Percentiles rank a stretch among this genome's conserved stretches.
Conservation (phyloP, 2,888 invertebrate species). For the Itoplectis maculator region DNA sequence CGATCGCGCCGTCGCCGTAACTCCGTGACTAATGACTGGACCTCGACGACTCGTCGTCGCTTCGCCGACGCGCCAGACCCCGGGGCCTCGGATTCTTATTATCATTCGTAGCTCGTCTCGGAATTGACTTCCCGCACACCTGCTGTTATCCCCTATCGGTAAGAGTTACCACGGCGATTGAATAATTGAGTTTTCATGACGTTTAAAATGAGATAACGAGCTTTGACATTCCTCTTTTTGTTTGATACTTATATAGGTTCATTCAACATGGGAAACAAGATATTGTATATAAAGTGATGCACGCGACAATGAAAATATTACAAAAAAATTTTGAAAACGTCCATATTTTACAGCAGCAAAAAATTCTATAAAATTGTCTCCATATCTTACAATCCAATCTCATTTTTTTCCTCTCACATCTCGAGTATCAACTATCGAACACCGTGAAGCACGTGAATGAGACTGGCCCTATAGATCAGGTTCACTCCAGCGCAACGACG, state of each 20-base stretch:
- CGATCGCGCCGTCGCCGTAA: conserved; percentile 18
- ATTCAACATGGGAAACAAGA: too few relatives aligned
- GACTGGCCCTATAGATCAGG: conserved; percentile 41
- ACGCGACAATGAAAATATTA: too few relatives aligned
- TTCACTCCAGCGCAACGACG: conserved; percentile 42
- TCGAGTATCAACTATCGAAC: conserved; percentile 10
- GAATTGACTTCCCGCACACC: conserved; percentile 49
- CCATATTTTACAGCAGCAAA: neutral
- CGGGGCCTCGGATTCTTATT: conserved; percentile 21
- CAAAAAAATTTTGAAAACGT: too few relatives aligned
- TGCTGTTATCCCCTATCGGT: conserved; percentile 21
- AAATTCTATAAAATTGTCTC: neutral
- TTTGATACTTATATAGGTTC: too few relatives aligned
- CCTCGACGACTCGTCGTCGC: conserved; percentile 50
- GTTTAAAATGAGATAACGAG: neutral
- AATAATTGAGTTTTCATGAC: conserved; percentile 2
- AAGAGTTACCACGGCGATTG: conserved; percentile 16
- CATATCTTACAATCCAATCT: neutral
- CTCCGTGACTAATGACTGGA: conserved; percentile 56
- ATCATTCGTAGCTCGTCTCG: conserved; percentile 36
- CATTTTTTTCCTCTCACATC: neutral
- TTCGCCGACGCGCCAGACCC: conserved; percentile 7
- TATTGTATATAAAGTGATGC: too few relatives aligned
- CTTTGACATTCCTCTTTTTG: neutral
- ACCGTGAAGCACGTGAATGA: neutral